Evolutionary conservation across 2,888 invertebrate species (phyloP), one percentile per base, ranked within the genome.

Genomic region (Noctua fimbriata): DNA sequence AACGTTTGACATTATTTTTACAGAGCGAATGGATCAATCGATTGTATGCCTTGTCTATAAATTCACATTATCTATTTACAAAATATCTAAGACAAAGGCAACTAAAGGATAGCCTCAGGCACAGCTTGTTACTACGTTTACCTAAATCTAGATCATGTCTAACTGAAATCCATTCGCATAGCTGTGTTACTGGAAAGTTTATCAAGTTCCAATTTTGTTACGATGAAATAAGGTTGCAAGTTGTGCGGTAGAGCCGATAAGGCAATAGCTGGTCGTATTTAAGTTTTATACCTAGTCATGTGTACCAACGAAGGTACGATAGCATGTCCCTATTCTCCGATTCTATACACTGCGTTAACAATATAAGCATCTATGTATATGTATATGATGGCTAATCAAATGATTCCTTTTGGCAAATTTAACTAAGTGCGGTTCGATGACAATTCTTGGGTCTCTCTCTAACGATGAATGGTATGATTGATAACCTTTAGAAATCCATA

Each of bases 401-500:
- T 83, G 71, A 76, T 78, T 49, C 84, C 76, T 79, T 83, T 82
- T 69, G 70, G 58, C n/a, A 73, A 79, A 83, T 84, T 75, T 81
- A 75, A 77, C 67, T 74, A 73, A 81, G 77, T 72, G 76, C 52
- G 73, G 65, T 78, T 74, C 73, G 60, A 86, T 75, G 79, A 83
- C 81, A 81, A 78, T 69, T 76, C 73, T 66, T 18, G 80, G 79
- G 76, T 55, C 72, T 77, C 77, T 77, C 77, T 73, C 65, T 60
- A 66, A 32, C 47, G 60, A 65, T 79, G 84, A 82, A 82, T 84
- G 63, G 32, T 73, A 78, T 88, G 90, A 90, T 89, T 89, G 87
- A 89, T 87, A 84, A 82, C 87, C 81, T 84, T 65, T 69, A 67
- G 71, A 81, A 87, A 79, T 49, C 85, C 67, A 79, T 66, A 71